Base-by-base conservation (phyloP, 23 tunicate genomes). In the Clavelina lepadiformis region DNA sequence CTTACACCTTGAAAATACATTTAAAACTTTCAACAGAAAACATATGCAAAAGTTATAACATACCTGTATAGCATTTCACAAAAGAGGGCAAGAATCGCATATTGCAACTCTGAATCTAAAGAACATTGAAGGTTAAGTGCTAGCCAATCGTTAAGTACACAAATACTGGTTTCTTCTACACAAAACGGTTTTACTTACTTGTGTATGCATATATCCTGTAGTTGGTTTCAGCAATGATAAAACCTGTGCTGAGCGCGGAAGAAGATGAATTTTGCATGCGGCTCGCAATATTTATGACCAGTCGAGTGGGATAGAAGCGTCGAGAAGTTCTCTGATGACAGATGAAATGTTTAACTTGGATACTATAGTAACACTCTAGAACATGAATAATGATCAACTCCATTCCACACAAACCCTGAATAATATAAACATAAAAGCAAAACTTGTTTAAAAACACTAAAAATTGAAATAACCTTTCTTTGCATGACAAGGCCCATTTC, bases 401-500 rank as follows among this genome's bases (percentile, higher is more conserved):
- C n/a, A n/a, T n/a, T n/a, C n/a, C n/a, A n/a, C n/a, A n/a, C n/a
- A n/a, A n/a, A n/a, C n/a, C 18, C 18, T 44, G 13, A 44, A 44
- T 44, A 44, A 44, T 11, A 44, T 18, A 44, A 44, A 44, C 50
- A 44, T 44, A 44, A 44, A 44, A 44, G 15, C 13, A 44, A 44
- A 44, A 13, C 18, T 18, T 11, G 22, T 13, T 19, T 13, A 18
- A 55, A 18, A 55, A 18, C 61, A 20, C 7, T 18, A 18, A 28
- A 6, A 22, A 41, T 8, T 18, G 31, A 33, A 26, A 37, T 25
- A 55, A 82, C 92, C 60, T 91, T 91, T 65, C 98, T 50, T 58
- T 82, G 85, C 77, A 82, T 88, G 2, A 83, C 61, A 44, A 91
- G 38, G 3, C 98, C 98, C 73, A 91, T 82, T 60, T 91, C 98